Evolutionary conservation across 2,113 vertebrate genomes (phyloP), one percentile per base, ranked within the genome.

Genomic region (Apus apus): DNA sequence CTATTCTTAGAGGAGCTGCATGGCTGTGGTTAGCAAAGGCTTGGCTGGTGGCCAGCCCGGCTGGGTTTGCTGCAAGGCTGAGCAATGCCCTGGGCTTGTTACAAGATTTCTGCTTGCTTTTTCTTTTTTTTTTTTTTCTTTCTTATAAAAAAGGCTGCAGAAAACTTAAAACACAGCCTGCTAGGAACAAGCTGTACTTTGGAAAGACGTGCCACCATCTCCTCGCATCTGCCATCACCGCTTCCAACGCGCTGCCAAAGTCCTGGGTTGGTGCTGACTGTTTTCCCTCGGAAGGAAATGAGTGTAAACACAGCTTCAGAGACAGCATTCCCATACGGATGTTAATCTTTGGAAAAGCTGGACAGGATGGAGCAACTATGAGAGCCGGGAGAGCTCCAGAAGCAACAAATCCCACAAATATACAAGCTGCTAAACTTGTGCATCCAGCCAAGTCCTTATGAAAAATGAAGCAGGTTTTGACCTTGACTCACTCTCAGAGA

Each of bases 291-390:
- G 81, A 95, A 95, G 82, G 95, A 96, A 95, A 85, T 4, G 57
- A 93, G 74, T 22, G 87, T 67, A 81, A 93, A 88, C 45, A 77
- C 4, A 19, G 67, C 60, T 78, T 19, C 48, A n/a, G 82, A 90
- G 74, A 78, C 74, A 87, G 62, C 1, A 1, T 29, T 91, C 74
- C 77, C 87, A 61, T 22, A 48, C 0, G 25, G 92, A 91, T 87
- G 92, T 61, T 87, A 36, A 91, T 60, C 93, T 78, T 82, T 32
- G 40, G 89, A 86, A 96, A 95, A 87, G 80, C 76, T 85, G 40
- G 67, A 64, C 85, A 90, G 82, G 67, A 82, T 0, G 0, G 64
- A 57, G 46, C 6, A 45, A 71, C 66, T 72, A 61, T 48, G 15
- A 71, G 68, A 77, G 53, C 58, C 1, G 0, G 66, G 40, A 87